A percentile compares a stretch with the other conserved stretches of the same genome.
Evolutionary conservation across 2,113 vertebrate species (phyloP).

Genomic region (Dasyurus viverrinus): DNA sequence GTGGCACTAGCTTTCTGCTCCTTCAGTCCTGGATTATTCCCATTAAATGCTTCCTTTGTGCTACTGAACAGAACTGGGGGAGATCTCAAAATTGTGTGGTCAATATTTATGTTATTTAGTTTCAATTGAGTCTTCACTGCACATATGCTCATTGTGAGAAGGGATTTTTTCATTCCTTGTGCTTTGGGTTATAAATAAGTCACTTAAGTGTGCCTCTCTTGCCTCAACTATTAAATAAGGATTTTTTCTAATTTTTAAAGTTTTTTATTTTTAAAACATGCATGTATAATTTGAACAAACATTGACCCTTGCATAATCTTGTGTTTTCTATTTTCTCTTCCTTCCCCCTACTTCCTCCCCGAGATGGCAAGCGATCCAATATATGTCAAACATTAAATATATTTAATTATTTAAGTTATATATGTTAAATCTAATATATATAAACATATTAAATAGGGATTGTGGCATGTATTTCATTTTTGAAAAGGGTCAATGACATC

Average conservation of each 20-base stretch:
- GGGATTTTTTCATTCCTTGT: not conserved
- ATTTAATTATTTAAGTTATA: too few relatives aligned
- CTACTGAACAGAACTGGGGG: not conserved
- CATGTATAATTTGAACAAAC: too few relatives aligned
- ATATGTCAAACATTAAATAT: too few relatives aligned
- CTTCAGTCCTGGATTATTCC: not conserved
- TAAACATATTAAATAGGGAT: not conserved
- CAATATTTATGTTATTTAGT: not conserved
- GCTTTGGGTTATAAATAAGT: not conserved
- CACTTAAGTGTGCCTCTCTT: not conserved
- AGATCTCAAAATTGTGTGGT: not conserved
- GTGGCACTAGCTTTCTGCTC: too few relatives aligned
- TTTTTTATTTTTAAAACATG: too few relatives aligned
- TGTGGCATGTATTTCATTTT: not conserved
- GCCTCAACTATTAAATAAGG: not conserved
- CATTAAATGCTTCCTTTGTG: not conserved
- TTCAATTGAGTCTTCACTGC: not conserved
- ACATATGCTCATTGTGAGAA: not conserved
- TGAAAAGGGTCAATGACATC: not conserved
- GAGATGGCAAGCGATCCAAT: too few relatives aligned
- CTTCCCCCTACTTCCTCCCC: too few relatives aligned
- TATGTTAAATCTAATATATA: too few relatives aligned
- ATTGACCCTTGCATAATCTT: too few relatives aligned
- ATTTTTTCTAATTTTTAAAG: too few relatives aligned
- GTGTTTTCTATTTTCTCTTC: too few relatives aligned